Evolutionary conservation across 2,113 vertebrate genomes (phyloP).

Genomic region (Daboia siamensis): DNA sequence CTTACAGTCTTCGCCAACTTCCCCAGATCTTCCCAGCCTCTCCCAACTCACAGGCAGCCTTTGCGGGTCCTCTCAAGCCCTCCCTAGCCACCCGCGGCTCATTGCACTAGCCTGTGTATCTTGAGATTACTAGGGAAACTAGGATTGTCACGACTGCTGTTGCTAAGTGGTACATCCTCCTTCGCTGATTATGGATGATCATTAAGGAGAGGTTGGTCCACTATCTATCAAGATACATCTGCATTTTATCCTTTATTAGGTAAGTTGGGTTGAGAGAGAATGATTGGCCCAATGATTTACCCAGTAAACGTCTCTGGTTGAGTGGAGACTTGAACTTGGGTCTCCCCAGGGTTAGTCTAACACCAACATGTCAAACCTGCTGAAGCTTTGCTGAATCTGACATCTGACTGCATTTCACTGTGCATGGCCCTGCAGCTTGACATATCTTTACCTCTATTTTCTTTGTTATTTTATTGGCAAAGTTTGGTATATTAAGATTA

Average conservation of each 20-base stretch:
- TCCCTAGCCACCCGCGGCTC: neutral
- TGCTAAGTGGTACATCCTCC: neutral
- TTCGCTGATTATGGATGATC: neutral
- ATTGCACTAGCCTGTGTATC: neutral
- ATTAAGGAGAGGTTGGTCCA: neutral
- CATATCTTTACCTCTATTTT: neutral
- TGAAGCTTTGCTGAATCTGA: neutral
- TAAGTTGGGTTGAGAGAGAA: neutral
- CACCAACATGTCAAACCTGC: neutral
- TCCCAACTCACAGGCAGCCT: neutral
- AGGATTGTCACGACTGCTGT: neutral
- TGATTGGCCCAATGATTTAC: neutral
- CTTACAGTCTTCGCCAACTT: neutral
- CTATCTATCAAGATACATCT: neutral
- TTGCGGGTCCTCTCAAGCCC: neutral
- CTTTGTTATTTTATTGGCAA: neutral
- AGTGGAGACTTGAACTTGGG: neutral
- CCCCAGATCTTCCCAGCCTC: neutral
- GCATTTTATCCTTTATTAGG: neutral
- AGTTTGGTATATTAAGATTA: neutral
- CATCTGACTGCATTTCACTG: neutral
- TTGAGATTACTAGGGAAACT: neutral
- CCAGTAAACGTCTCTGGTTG: neutral
- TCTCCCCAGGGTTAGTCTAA: neutral
- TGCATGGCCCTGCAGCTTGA: neutral